Percentiles rank a stretch among this genome's conserved stretches.
Conservation (phyloP, 2,113 vertebrate genomes). For the Rhinoderma darwinii region DNA sequence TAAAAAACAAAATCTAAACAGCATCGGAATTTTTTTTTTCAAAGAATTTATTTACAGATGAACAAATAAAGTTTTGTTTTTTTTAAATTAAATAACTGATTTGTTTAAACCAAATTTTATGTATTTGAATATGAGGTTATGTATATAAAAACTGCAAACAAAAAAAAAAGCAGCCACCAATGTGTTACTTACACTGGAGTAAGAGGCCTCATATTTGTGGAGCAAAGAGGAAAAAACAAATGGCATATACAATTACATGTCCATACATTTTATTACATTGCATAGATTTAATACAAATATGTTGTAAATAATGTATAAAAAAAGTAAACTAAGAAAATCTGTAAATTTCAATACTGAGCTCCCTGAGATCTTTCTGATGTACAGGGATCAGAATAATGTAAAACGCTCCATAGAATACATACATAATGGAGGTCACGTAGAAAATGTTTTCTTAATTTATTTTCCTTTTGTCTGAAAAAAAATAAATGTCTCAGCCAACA, state of each 20-base stretch:
- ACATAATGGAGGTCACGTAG: neutral
- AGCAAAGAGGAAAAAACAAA: neutral
- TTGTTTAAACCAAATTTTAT: neutral
- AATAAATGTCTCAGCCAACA: neutral
- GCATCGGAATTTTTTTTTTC: neutral
- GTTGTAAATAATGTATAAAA: neutral
- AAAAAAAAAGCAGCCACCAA: slow-evolving; percentile 12
- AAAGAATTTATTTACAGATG: slow-evolving; percentile 54
- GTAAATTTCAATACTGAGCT: slow-evolving; percentile 39
- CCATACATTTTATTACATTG: slow-evolving; percentile 24
- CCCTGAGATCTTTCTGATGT: slow-evolving; percentile 49
- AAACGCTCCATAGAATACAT: neutral
- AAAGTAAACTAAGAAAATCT: neutral
- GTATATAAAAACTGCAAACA: neutral
- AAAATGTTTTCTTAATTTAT: neutral
- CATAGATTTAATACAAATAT: slow-evolving; percentile 46
- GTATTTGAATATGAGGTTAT: slow-evolving; percentile 10
- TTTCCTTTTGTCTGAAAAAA: neutral
- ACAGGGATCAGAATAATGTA: slow-evolving; percentile 16
- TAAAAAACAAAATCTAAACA: neutral
- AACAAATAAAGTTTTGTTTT: slow-evolving; percentile 37
- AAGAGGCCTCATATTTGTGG: neutral
- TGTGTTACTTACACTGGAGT: slow-evolving; percentile 28
- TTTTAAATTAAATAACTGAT: slow-evolving; percentile 25
- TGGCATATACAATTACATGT: neutral